Base-by-base conservation (phyloP, 2,113 vertebrate species). In the Hirundichthys speculiger region DNA sequence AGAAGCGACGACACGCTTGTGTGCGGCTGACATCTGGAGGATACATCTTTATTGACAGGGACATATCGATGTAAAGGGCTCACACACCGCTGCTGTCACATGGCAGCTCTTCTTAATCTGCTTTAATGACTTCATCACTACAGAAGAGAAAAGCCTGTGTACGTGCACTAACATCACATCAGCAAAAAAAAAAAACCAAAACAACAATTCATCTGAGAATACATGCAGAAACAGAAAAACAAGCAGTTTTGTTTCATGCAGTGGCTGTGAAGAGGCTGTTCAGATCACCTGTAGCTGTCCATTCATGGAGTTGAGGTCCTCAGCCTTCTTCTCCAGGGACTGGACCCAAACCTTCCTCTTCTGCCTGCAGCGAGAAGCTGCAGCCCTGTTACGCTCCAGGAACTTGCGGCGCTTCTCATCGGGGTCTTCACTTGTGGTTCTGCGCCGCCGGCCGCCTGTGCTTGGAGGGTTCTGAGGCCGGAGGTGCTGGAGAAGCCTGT, bases 311-410 rank as follows among this genome's bases (percentile, higher is more conserved):
- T 89, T 92, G 66, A 99, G 89, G 83, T 98, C 96, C 64, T 98
- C 97, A 0, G 97, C 95, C 82, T 98, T 98, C 82, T 96, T 98
- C 89, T 99, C 98, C 90, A 98, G 63, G 27, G 95, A 96, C 87
- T 98, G 96, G 69, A 99, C 98, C 98, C 98, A 98, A 66, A 99
- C 98, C 91, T 98, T 99, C 84, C 98, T 94, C 88, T 99, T 99
- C 77, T 98, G 98, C 74, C 98, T 86, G 75, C 98, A 99, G 52
- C 98, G 94, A 22, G 98, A 98, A 27, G 98, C 98, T 7, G 98
- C 98, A 6, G 96, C 98, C 38, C 97, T 79, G 86, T 98, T 99
- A 22, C 97, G 92, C 85, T 99, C 98, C 76, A 99, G 90, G 88
- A 99, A 99, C 82, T 99, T 99, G 19, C 96, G 95, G 19, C 98